Percentiles rank a stretch among this genome's conserved stretches.
Evolutionary conservation across 2,113 vertebrate genomes (phyloP).

Genomic region (Chaenocephalus aceratus): DNA sequence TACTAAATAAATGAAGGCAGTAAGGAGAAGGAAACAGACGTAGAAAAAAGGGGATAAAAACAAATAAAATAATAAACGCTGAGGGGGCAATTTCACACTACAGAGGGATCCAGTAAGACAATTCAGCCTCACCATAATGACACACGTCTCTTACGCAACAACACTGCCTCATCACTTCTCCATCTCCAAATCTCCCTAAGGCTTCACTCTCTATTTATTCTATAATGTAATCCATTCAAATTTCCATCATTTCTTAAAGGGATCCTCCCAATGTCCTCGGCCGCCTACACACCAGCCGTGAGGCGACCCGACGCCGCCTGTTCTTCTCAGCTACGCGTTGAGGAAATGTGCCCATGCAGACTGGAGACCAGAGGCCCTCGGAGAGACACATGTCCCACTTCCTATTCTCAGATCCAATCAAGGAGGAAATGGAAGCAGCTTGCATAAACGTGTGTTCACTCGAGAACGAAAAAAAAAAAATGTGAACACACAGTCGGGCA

Average conservation of each 20-base stretch:
- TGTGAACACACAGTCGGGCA: constrained; percentile 12
- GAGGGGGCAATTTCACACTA: constrained; percentile 3
- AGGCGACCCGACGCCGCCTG: constrained; percentile 28
- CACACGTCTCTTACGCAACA: constrained; percentile 7
- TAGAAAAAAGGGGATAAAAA: not conserved
- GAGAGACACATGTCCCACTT: constrained; percentile 65
- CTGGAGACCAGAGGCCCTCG: constrained; percentile 43
- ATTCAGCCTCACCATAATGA: not conserved
- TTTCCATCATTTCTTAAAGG: constrained; percentile 35
- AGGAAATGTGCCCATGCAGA: constrained; percentile 57
- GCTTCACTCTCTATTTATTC: constrained; percentile 13
- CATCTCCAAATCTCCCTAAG: constrained; percentile 3
- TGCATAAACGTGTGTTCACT: constrained; percentile 34
- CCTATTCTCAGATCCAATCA: constrained; percentile 58
- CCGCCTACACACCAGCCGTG: constrained; percentile 53
- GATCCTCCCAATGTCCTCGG: constrained; percentile 15
- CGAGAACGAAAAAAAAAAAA: constrained; percentile 11
- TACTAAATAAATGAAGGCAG: constrained; percentile 9
- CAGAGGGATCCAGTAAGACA: constrained; percentile 15
- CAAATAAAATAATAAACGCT: constrained; percentile 14
- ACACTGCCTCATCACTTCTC: constrained; percentile 10
- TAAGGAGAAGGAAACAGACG: constrained; percentile 7
- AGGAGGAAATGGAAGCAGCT: constrained; percentile 60
- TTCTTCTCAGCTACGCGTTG: constrained; percentile 41
- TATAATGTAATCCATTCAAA: constrained; percentile 37